A percentile compares a stretch with the other conserved stretches of the same genome.
Conservation (phyloP, 2,797 vertebrate genomes). For the Crocidura indochinensis region DNA sequence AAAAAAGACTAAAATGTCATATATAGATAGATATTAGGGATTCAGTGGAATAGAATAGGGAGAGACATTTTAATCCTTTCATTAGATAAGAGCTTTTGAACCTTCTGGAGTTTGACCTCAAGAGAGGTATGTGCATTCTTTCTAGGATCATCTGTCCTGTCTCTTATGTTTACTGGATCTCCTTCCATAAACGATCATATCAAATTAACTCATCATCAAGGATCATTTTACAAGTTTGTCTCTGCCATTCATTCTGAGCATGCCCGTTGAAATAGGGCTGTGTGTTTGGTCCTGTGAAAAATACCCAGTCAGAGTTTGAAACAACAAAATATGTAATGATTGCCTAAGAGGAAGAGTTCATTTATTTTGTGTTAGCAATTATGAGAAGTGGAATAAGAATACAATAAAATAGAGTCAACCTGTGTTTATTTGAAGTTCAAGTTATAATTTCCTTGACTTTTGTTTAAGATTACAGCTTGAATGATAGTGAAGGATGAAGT, state of each 20-base stretch:
- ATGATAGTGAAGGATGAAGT: not conserved
- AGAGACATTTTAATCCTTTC: constrained; percentile 44
- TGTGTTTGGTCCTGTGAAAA: not conserved
- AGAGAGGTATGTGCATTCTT: constrained; percentile 59
- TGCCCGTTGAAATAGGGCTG: not conserved
- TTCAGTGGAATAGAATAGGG: not conserved
- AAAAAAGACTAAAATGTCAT: too few species aligned
- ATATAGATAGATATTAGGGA: not conserved
- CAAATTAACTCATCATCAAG: constrained; percentile 59
- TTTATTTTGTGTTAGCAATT: not conserved
- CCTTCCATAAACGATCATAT: constrained; percentile 64
- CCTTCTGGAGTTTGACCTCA: constrained; percentile 15
- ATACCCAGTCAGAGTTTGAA: not conserved
- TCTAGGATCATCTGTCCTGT: constrained; percentile 47
- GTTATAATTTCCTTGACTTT: not conserved
- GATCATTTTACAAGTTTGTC: constrained; percentile 59
- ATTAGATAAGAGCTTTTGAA: constrained; percentile 59
- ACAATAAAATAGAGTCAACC: not conserved
- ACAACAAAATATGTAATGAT: not conserved
- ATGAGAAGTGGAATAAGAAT: not conserved
- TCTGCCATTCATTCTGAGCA: constrained; percentile 14
- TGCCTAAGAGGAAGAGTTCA: not conserved
- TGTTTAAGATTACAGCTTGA: not conserved
- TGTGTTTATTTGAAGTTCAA: not conserved
- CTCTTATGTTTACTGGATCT: constrained; percentile 55